These are phyloP conservation scores for Onychomys leucogaster DNA, from an alignment of 2,797 vertebrate species.

Conservation along the genomic window DNA sequence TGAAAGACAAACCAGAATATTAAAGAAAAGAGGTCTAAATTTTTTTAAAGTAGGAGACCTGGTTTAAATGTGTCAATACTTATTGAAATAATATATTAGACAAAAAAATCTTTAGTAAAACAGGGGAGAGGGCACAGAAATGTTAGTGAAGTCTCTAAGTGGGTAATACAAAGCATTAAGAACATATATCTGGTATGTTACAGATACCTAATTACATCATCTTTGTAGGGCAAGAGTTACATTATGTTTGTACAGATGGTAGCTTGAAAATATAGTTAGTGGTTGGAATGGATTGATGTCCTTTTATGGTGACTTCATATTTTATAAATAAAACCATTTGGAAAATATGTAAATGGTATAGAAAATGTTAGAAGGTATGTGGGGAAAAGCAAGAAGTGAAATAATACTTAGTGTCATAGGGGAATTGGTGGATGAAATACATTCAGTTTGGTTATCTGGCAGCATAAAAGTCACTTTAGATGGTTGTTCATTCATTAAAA, in stretches of 20 bases:
- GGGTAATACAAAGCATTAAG: too few relatives aligned
- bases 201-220: not conserved
- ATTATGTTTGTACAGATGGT: not conserved
- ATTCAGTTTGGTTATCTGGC: not conserved
- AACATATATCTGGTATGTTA: not conserved
- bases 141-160: not conserved
- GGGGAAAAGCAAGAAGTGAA: not conserved
- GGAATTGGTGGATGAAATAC: not conserved
- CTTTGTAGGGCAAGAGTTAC: not conserved
- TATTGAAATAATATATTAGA: not conserved
- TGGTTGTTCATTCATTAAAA: not conserved
- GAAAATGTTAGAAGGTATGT: not conserved
- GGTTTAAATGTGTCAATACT: not conserved
- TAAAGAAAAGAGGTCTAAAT: not conserved
- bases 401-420: not conserved
- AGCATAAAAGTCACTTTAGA: not conserved
- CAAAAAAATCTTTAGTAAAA: not conserved
- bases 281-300: not conserved
- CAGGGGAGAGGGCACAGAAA: too few relatives aligned
- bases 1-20: not conserved
- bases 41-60: not conserved
- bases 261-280: not conserved
- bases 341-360: not conserved
- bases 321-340: not conserved
- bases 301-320: not conserved